Base-by-base conservation (phyloP, 1,140 invertebrate genomes). In the Tenebrio molitor region DNA sequence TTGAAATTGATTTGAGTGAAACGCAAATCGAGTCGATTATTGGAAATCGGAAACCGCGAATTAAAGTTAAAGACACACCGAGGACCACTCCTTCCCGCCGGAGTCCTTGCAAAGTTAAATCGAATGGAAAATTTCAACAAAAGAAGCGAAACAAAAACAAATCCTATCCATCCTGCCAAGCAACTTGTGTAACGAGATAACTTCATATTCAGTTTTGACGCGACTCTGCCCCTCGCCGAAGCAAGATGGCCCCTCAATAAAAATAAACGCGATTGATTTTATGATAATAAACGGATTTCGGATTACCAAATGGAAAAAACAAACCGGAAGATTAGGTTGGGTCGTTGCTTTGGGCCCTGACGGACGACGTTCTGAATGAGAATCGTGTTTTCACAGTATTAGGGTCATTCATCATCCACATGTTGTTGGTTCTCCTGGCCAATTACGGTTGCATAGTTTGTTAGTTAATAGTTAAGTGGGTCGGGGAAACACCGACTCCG, bases 391-490 rank as follows among this genome's bases (percentile, higher is more conserved):
- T 39, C 36, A 7, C 36, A 39, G 36, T 39, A 12, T 39, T 7
- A 12, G 12, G 12, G 36, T 39, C 36, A 39, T 39, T 39, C 12
- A 39, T 39, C n/a, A 39, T 39, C 36, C 36, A 7, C 36, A 39
- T 39, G 36, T 12, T 39, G 36, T 39, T 39, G 12, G 36, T n/a
- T 39, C 36, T 39, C 36, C 36, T 39, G 4, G n/a, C 36, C 36
- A 39, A 39, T 39, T 39, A 39, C 12, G 36, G 36, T 39, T 39
- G 36, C 36, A 39, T 39, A 39, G 36, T 39, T 39, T 39, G 36
- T 39, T 39, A 39, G 36, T 39, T 39, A 39, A 39, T 39, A 39
- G 36, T 39, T 39, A 39, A 5, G 12, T 39, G 12, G 36, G 12
- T 3, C n/a, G 36, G 12, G 36, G 36, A 39, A 39, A 39, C 12